A percentile compares a stretch with the other conserved stretches of the same genome.
phyloP scores from a whole-genome alignment of 2,888 invertebrate genomes.

The Drosophila percnosoma region DNA sequence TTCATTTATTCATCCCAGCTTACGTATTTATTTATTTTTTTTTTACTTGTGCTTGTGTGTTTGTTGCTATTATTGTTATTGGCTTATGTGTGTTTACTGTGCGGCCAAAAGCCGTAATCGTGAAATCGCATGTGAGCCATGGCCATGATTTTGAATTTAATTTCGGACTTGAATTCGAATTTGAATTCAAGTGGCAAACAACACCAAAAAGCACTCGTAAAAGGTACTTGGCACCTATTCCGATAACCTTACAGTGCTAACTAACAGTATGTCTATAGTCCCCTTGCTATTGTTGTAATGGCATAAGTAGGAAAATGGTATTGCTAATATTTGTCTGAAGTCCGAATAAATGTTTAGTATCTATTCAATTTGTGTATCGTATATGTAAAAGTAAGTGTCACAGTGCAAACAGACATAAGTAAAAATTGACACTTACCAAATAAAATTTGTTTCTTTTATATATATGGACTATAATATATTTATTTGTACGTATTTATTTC shows the following conservation, averaged over 20 bases:
- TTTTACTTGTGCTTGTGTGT: slow-evolving; percentile 29
- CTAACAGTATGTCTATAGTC: slow-evolving; percentile 29
- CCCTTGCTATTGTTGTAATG: not conserved
- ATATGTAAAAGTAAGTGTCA: not conserved
- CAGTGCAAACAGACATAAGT: not conserved
- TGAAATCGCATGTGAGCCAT: slow-evolving; percentile 77
- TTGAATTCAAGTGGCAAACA: slow-evolving; percentile 55
- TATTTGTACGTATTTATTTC: not conserved
- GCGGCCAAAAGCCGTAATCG: slow-evolving; percentile 66
- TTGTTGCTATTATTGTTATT: slow-evolving; percentile 37
- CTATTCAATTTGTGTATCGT: not conserved
- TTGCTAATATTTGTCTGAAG: slow-evolving; percentile 1
- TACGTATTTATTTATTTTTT: slow-evolving; percentile 62
- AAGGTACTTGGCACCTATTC: slow-evolving; percentile 54
- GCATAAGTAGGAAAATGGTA: not conserved
- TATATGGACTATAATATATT: not conserved
- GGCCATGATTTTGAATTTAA: slow-evolving; percentile 77
- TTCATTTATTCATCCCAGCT: slow-evolving; percentile 79
- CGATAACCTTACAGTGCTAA: slow-evolving; percentile 26
- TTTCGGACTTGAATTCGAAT: slow-evolving; percentile 57
- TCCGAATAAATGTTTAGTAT: not conserved
- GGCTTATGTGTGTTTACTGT: slow-evolving; percentile 33
- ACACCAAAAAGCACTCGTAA: slow-evolving; percentile 31
- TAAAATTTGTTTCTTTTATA: not conserved
- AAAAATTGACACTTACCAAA: not conserved